These are phyloP conservation scores for Podarcis lilfordi DNA, from an alignment of 2,797 vertebrate species.

Conservation along the genomic window DNA sequence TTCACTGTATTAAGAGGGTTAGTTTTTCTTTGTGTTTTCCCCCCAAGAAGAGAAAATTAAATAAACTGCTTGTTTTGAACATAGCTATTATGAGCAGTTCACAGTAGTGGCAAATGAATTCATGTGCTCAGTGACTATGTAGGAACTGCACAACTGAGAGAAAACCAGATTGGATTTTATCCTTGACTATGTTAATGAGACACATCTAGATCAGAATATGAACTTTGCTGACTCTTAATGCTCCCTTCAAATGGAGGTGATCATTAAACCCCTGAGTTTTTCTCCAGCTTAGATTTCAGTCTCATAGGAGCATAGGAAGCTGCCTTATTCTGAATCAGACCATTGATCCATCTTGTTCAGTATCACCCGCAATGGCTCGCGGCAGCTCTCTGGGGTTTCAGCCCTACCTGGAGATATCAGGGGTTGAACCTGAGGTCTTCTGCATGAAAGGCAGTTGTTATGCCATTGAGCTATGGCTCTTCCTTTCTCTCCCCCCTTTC, in stretches of 20 bases:
- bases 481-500: not conserved
- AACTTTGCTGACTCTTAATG: not conserved
- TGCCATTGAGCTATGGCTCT: not conserved
- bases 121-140: constrained; percentile 18
- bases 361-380: too few species aligned
- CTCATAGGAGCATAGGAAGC: too few species aligned
- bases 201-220: not conserved
- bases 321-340: too few species aligned
- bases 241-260: not conserved
- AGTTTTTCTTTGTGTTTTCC: not conserved
- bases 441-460: too few species aligned
- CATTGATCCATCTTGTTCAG: too few species aligned
- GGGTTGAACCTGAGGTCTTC: too few species aligned
- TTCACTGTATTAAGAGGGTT: not conserved
- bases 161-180: constrained; percentile 43
- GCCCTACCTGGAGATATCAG: too few species aligned
- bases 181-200: constrained; percentile 39
- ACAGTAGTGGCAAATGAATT: constrained; percentile 38
- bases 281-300: not conserved
- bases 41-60: constrained; percentile 25
- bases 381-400: too few species aligned
- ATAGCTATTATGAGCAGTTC: constrained; percentile 14
- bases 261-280: not conserved
- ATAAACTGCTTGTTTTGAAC: not conserved
- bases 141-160: constrained; percentile 45